Base-by-base conservation (phyloP, 2,888 invertebrate genomes). In the Melitaea athalia region DNA sequence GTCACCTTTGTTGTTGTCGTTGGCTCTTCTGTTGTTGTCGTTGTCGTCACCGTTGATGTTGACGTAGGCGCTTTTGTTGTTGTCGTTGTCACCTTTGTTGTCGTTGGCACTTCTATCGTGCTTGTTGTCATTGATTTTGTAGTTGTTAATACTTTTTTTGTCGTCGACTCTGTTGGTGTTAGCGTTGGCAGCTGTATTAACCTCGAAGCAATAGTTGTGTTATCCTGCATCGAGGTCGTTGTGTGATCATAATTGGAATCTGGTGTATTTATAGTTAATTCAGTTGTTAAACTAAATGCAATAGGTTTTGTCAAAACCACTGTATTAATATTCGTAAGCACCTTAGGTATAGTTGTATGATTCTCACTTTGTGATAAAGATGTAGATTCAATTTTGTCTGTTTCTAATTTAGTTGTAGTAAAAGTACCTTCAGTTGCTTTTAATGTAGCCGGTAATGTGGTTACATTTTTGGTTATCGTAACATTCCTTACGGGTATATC, bases 51-150 rank as follows among this genome's bases (percentile, higher is more conserved):
- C n/a, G n/a, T n/a, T n/a, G n/a, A n/a, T n/a, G n/a, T n/a, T n/a
- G n/a, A n/a, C n/a, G n/a, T n/a, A n/a, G 63, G 11, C 47, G n/a
- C n/a, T 11, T 50, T 59, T 43, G 53, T 62, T 57, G 72, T 66
- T n/a, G 43, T 60, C 17, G 70, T 38, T 12, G 38, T n/a, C 47
- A 49, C n/a, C 10, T 50, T 59, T 43, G 53, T 62, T 57, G 72
- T 66, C 31, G 68, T 38, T 15, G 63, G 8, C n/a, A 63, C 12
- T 55, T 62, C 11, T 17, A 65, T 70, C 45, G 61, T 45, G 62
- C 52, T 14, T 10, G n/a, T 38, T 38, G 38, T n/a, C 47, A 49
- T 15, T 12, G 38, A 38, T 38, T 50, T 57, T 43, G 53, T 62
- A 57, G 72, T 66, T n/a, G 43, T 60, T 33, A 69, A 31, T 15